Evolutionary conservation across 2,113 vertebrate species (phyloP).

Genomic region (Pterocles burchelli): DNA sequence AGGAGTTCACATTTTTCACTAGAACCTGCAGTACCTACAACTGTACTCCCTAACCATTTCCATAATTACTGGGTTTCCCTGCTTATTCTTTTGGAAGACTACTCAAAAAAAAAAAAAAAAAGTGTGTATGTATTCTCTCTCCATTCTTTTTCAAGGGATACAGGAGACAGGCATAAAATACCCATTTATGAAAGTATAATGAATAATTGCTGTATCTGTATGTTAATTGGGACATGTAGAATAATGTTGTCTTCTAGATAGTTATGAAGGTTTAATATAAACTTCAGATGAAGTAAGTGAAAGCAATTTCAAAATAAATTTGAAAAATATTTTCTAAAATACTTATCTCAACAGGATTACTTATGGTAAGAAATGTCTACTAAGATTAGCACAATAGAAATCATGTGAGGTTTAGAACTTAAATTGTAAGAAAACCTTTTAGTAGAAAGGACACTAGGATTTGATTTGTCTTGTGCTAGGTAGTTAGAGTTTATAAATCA

Average conservation of each 20-base stretch:
- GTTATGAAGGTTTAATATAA: background rate
- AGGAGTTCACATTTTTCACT: background rate
- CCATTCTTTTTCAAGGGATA: background rate
- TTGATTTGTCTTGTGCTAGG: background rate
- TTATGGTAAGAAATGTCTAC: background rate
- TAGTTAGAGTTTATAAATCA: background rate
- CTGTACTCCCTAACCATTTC: background rate
- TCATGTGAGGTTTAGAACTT: background rate
- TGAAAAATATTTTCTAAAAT: background rate
- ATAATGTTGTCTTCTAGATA: background rate
- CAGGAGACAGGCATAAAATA: background rate
- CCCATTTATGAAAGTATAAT: background rate
- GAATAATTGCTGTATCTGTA: background rate
- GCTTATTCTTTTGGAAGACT: background rate
- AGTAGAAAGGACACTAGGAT: background rate
- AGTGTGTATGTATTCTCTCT: background rate
- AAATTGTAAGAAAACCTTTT: background rate
- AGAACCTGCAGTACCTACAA: background rate
- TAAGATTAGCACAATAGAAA: background rate
- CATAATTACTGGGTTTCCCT: background rate
- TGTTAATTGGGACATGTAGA: background rate
- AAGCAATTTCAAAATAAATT: background rate
- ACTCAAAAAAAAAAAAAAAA: background rate
- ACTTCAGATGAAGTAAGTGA: background rate
- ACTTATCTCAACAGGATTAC: background rate